Conservation (phyloP, 2,113 vertebrate genomes). For the Protobothrops flavoviridis region DNA sequence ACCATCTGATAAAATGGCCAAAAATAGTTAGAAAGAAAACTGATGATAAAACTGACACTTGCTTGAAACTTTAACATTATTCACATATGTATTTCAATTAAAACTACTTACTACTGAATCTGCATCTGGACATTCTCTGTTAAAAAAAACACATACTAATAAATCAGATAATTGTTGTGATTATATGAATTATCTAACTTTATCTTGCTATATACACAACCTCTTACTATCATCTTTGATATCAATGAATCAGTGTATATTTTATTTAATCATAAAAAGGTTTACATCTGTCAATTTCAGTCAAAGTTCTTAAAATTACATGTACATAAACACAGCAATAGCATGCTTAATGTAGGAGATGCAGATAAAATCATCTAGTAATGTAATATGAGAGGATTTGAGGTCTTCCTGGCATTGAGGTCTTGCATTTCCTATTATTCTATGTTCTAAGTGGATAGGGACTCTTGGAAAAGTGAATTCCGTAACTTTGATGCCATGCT, state of each 20-base stretch:
- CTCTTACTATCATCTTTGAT: neutral
- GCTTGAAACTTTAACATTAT: conserved; percentile 20
- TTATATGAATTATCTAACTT: neutral
- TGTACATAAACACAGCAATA: neutral
- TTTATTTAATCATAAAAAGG: neutral
- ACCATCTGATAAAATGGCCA: conserved; percentile 47
- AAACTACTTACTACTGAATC: conserved; percentile 90
- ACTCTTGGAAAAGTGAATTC: neutral
- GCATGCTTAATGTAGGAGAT: neutral
- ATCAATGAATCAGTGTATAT: neutral
- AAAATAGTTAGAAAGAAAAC: conserved; percentile 14
- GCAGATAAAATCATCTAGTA: neutral
- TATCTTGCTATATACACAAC: neutral
- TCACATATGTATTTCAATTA: conserved; percentile 35
- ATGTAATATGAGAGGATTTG: neutral
- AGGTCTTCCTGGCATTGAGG: neutral
- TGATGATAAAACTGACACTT: conserved; percentile 32
- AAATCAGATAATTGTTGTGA: conserved; percentile 6
- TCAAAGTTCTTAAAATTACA: neutral
- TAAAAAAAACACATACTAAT: conserved; percentile 24
- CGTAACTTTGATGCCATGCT: neutral
- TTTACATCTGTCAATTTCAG: neutral
- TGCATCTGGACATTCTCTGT: conserved; percentile 87
- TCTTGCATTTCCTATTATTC: neutral
- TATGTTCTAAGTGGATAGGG: neutral